These are phyloP conservation scores for Procavia capensis DNA, from an alignment of 2,113 vertebrate genomes.

Conservation along the genomic window DNA sequence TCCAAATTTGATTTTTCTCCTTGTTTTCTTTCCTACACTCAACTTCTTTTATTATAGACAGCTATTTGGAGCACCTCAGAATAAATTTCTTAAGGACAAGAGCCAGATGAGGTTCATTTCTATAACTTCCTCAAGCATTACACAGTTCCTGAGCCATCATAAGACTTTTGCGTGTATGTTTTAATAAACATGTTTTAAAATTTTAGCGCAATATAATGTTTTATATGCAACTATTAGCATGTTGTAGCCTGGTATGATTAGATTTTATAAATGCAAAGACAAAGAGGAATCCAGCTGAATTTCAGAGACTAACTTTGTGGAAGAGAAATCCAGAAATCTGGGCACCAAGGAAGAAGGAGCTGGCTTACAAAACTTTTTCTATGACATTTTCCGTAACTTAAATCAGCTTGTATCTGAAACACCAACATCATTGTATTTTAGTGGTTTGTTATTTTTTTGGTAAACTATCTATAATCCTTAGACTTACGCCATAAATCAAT, in stretches of 20 bases:
- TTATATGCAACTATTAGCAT: background rate
- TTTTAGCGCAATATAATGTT: background rate
- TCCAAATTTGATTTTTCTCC: background rate
- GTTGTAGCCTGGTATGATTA: background rate
- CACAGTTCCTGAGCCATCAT: background rate
- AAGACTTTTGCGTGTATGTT: background rate
- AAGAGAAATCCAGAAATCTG: background rate
- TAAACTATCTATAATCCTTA: background rate
- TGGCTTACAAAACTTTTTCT: background rate
- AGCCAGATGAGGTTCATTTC: background rate
- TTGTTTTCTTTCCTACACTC: background rate
- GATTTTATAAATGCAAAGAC: background rate
- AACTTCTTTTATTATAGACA: background rate
- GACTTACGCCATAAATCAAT: background rate
- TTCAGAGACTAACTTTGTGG: background rate
- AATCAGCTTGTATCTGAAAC: background rate
- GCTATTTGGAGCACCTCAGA: background rate
- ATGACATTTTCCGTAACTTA: background rate
- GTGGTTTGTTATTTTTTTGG: background rate
- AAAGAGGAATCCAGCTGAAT: background rate
- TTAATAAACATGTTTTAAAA: slow-evolving; percentile 8
- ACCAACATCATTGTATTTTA: background rate
- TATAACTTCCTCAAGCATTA: background rate
- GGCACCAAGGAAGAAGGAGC: background rate
- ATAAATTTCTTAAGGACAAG: background rate